phyloP scores from a whole-genome alignment of 2,797 vertebrate genomes.

The Coracias cyanogaster region DNA sequence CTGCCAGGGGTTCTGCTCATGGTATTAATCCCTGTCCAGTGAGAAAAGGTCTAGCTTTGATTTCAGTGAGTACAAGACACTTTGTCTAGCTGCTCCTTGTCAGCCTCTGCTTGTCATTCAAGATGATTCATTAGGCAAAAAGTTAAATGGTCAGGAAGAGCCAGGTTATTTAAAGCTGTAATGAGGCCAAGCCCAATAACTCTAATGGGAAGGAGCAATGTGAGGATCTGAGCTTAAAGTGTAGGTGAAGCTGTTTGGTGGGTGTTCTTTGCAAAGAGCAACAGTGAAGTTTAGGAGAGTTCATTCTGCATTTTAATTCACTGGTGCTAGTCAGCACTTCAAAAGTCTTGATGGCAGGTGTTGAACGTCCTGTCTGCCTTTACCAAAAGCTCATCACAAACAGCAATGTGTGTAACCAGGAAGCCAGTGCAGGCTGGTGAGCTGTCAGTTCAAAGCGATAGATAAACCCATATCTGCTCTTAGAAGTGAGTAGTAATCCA shows the following conservation, averaged over 20 bases:
- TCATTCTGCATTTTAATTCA: neutral
- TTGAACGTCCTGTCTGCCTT: neutral
- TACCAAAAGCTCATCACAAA: neutral
- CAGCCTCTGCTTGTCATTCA: neutral
- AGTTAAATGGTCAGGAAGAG: neutral
- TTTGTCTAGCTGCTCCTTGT: neutral
- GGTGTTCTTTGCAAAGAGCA: neutral
- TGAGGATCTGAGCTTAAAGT: neutral
- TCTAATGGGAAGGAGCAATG: accelerated
- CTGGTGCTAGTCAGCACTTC: neutral
- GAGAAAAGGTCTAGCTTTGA: neutral
- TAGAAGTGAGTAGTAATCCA: neutral
- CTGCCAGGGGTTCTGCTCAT: neutral
- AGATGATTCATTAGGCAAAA: neutral
- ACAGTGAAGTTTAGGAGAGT: neutral
- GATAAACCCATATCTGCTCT: neutral
- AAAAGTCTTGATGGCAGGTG: neutral
- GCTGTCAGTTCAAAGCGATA: neutral
- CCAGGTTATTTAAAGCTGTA: neutral
- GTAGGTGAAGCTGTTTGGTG: neutral
- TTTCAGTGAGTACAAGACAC: neutral
- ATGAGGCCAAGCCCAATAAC: neutral
- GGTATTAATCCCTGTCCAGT: neutral
- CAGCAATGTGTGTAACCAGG: accelerated
- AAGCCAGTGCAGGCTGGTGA: neutral